Conservation (phyloP, 1,140 invertebrate species). For the Pseudobourletiella spinata region DNA sequence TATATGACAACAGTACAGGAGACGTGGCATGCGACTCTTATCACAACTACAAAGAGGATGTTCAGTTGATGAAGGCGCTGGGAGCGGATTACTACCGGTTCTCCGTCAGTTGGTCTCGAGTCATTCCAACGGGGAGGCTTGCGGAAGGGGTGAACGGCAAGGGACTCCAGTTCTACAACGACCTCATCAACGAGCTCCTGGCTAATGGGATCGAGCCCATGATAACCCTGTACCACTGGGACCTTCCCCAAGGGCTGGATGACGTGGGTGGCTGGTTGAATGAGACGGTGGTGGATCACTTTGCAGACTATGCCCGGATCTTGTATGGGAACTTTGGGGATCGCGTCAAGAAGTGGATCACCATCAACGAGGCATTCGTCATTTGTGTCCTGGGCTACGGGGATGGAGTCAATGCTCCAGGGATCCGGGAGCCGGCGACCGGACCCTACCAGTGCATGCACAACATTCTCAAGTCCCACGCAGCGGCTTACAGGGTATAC, state of each 20-base stretch:
- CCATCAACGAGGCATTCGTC: conserved; percentile 65
- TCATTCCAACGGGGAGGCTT: conserved; percentile 36
- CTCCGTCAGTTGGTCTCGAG: conserved; percentile 39
- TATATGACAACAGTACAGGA: conserved; percentile 47
- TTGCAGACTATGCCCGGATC: conserved; percentile 36
- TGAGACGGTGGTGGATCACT: conserved; percentile 36
- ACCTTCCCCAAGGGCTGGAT: conserved; percentile 40
- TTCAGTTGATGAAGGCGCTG: conserved; percentile 27
- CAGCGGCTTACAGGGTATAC: conserved; percentile 34
- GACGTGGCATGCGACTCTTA: conserved; percentile 37
- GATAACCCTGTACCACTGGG: no score
- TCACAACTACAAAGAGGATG: conserved; percentile 34
- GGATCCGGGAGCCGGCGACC: conserved; percentile 2
- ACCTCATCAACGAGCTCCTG: conserved; percentile 32
- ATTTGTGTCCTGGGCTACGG: conserved; percentile 55
- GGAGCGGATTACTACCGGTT: conserved; percentile 34
- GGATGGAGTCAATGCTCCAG: conserved; percentile 36
- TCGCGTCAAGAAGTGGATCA: conserved; percentile 55
- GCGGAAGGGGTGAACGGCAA: conserved; percentile 32
- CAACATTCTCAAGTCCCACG: conserved; percentile 30
- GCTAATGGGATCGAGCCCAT: conserved; percentile 32
- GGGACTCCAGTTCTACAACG: conserved; percentile 40
- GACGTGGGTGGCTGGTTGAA: conserved; percentile 41
- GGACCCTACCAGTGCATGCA: conserved; percentile 21
- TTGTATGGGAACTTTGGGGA: no score